These are phyloP conservation scores for Passer montanus DNA, from an alignment of 2,113 vertebrate genomes.

Conservation along the genomic window DNA sequence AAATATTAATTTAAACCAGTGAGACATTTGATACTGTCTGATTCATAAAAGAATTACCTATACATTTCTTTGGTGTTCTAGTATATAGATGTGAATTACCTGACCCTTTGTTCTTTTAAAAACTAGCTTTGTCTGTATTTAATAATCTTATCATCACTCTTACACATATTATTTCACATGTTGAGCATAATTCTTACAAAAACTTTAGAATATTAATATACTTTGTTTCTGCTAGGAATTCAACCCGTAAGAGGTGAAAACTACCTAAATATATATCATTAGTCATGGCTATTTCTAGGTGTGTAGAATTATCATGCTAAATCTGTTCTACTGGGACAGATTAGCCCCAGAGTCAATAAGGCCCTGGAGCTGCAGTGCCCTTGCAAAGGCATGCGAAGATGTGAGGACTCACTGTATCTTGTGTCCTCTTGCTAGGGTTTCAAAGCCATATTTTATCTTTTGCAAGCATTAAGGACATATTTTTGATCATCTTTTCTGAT, in stretches of 20 bases:
- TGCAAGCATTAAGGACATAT: background rate
- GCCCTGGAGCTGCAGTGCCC: background rate
- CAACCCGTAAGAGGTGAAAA: background rate
- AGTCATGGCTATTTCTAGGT: background rate
- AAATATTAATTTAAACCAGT: background rate
- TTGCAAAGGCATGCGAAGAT: background rate
- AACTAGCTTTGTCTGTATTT: background rate
- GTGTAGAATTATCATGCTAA: background rate
- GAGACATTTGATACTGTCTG: background rate
- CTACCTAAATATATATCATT: background rate
- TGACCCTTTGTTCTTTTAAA: background rate
- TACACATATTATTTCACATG: background rate
- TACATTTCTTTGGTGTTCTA: background rate
- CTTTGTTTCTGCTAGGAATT: background rate
- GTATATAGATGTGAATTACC: background rate
- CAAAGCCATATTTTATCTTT: background rate
- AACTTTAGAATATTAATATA: background rate
- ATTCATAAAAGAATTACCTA: background rate
- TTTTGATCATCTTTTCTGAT: background rate
- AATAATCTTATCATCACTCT: background rate
- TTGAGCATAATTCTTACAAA: background rate
- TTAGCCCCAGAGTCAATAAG: background rate
- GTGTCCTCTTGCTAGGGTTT: background rate
- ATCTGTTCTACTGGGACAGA: background rate
- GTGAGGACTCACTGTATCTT: background rate